These are phyloP conservation scores for Dasyornis broadbenti DNA, from an alignment of 2,113 vertebrate species.

Conservation along the genomic window DNA sequence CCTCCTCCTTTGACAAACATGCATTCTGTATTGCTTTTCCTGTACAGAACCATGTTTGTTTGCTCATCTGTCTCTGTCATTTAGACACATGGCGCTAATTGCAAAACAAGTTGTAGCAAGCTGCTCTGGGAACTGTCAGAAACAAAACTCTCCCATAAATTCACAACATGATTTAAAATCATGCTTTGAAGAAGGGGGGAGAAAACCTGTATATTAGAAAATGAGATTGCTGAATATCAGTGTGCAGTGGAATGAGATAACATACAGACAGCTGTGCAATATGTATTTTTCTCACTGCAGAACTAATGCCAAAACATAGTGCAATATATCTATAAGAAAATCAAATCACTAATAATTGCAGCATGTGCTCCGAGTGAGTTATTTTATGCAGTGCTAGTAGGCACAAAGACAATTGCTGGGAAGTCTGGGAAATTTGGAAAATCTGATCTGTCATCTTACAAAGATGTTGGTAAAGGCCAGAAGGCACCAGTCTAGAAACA, in stretches of 20 bases:
- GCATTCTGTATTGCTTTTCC: neutral
- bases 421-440: neutral
- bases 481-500: neutral
- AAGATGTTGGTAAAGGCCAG: neutral
- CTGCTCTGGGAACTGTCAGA: neutral
- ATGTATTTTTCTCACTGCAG: neutral
- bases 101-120: neutral
- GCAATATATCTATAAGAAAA: neutral
- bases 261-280: neutral
- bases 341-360: neutral
- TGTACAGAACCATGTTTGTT: neutral
- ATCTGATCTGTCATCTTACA: neutral
- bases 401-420: neutral
- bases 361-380: neutral
- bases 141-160: neutral
- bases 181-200: neutral
- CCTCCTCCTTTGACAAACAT: neutral
- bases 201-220: neutral
- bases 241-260: neutral
- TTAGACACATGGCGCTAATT: neutral
- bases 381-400: neutral
- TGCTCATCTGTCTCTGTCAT: neutral
- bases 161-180: neutral
- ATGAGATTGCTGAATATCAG: neutral
- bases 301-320: neutral